A percentile compares a stretch with the other conserved stretches of the same genome.
These are phyloP conservation scores for Tetramorium parvispinum DNA, from an alignment of 1,140 invertebrate species.

Conservation along the genomic window DNA sequence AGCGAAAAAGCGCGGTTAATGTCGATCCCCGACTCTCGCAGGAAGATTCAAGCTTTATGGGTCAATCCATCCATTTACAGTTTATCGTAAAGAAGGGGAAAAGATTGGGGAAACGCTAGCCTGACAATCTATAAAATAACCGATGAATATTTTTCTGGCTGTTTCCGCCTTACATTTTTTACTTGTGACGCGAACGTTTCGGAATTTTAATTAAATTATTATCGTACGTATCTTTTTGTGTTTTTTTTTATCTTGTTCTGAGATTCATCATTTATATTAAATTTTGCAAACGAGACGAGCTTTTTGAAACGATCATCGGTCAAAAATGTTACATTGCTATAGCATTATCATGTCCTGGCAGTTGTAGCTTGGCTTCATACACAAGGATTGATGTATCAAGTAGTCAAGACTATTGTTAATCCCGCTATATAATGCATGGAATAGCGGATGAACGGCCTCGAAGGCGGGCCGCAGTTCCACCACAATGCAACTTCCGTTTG, in stretches of 20 bases:
- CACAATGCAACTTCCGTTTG: constrained; percentile 57
- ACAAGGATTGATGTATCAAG: constrained; percentile 21
- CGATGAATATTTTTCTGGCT: not conserved
- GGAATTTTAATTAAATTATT: not conserved
- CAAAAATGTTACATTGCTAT: not conserved
- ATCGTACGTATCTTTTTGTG: not conserved
- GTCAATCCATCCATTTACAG: constrained; percentile 23
- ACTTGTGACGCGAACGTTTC: not conserved
- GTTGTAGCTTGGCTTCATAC: not conserved
- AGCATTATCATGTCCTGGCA: not conserved
- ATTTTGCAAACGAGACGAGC: not conserved
- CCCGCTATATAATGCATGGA: constrained; percentile 22
- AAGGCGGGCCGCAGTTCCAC: constrained; percentile 50
- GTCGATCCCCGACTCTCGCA: not conserved
- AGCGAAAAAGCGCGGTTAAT: not conserved
- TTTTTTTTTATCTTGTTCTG: not conserved
- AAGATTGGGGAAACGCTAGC: not conserved
- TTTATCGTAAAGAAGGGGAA: not conserved
- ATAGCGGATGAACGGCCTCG: constrained; percentile 47
- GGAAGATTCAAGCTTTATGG: constrained; percentile 44
- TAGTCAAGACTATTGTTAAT: constrained; percentile 60
- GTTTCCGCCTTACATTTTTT: not conserved
- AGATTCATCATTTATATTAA: not conserved
- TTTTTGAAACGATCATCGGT: not conserved
- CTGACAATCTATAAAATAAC: not conserved